phyloP scores from a whole-genome alignment of 2,113 vertebrate genomes.

The Dipodomys stephensi region DNA sequence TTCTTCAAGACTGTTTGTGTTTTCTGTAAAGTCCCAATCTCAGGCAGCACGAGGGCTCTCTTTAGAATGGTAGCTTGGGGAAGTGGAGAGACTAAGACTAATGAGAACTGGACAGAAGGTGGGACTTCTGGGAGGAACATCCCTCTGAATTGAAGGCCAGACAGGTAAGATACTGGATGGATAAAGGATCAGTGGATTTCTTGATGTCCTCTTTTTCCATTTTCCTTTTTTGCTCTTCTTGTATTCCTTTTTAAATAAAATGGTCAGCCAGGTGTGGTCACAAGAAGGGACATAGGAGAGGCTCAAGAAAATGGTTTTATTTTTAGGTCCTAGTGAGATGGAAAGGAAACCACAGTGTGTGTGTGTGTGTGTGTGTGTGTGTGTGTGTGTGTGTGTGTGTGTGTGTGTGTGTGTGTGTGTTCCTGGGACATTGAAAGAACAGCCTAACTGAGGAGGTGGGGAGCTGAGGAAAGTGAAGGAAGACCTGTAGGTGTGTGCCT shows the following conservation, averaged over 20 bases:
- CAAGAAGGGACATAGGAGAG: not conserved
- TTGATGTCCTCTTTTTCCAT: not conserved
- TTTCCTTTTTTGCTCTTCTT: not conserved
- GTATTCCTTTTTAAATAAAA: not conserved
- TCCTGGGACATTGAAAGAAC: no score
- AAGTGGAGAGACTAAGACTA: not conserved
- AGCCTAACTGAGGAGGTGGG: not conserved
- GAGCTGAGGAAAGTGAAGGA: not conserved
- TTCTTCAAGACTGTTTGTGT: not conserved
- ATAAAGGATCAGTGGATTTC: not conserved
- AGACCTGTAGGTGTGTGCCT: not conserved
- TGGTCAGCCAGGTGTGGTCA: not conserved
- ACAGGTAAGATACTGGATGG: not conserved
- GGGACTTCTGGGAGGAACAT: not conserved
- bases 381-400: no score
- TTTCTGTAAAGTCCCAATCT: not conserved
- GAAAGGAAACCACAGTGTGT: not conserved
- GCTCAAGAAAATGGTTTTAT: not conserved
- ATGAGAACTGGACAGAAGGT: not conserved
- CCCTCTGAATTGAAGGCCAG: not conserved
- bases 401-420: no score
- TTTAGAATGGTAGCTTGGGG: not conserved
- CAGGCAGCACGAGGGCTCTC: not conserved
- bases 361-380: no score
- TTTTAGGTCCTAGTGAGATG: not conserved